Conservation (phyloP, 2,797 vertebrate genomes). For the Liasis olivaceus region DNA sequence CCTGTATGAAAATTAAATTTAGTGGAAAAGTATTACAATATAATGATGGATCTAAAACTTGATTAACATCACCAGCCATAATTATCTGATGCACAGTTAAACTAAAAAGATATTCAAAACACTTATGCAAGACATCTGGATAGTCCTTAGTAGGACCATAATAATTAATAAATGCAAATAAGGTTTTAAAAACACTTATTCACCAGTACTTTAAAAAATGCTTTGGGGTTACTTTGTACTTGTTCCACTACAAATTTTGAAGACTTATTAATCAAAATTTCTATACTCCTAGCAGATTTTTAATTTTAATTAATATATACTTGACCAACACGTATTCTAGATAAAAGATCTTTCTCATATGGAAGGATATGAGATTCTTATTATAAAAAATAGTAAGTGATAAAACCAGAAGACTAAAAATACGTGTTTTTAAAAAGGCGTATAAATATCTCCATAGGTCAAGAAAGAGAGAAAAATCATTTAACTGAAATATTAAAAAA, state of each 20-base stretch:
- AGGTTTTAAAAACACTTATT: background rate
- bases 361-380: background rate
- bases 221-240: background rate
- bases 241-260: background rate
- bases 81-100: background rate
- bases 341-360: background rate
- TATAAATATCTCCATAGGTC: background rate
- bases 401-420: background rate
- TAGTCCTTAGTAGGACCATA: background rate
- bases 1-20: background rate
- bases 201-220: background rate
- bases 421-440: background rate
- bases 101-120: background rate
- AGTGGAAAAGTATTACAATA: background rate
- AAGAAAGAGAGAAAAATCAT: background rate
- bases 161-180: background rate
- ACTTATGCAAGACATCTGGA: background rate
- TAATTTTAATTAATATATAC: background rate
- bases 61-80: background rate
- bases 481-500: background rate
- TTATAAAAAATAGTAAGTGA: background rate
- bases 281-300: background rate
- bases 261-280: background rate
- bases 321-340: background rate
- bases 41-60: background rate